Evolutionary conservation across 2,888 invertebrate species (phyloP), one percentile per base, ranked within the genome.

Genomic region (Cremastobaeus sp.): DNA sequence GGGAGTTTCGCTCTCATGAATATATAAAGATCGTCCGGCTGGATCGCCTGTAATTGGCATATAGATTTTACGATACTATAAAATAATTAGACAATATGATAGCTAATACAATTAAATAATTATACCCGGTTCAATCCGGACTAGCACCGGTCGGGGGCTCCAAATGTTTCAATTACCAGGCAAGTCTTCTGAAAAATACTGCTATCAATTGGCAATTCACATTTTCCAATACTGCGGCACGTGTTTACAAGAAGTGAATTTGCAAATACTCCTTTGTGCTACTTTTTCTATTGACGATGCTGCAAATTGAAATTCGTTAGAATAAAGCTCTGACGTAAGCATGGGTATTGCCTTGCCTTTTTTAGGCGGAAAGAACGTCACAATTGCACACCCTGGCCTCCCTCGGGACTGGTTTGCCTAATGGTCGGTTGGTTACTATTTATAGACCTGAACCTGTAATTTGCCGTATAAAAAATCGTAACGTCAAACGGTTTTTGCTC

Each of bases 1-100:
- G 17, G 52, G 43, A 64, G 52, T 52, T 64, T 64, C 28, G 34
- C 5, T 52, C 52, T 52, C 50, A 50, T 64, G 62, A 64, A 64
- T 64, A 52, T 25, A 64, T 64, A 50, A 64, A 52, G 39, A 48
- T 32, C 50, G 34, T 0, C 52, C 43, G 43, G 9, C n/a, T 20
- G 37, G 35, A 64, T 52, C 25, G 41, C 6, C 37, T 39, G 60
- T 60, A 60, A 60, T 60, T 60, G 60, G 28, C 39, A 34, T 41
- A 50, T 34, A 62, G 39, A 62, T 50, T 62, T 62, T 47, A 60
- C 17, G 60, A 30, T 30, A 30, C 39, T 30, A 30, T 48, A 39
- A 48, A 47, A 59, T 48, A n/a, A 60, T 60, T 48, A 39, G 14
- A 37, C 59, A 47, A 28, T 28, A 59, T 59, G 37, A 59, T 37